phyloP scores from a whole-genome alignment of 2,113 vertebrate genomes.

The Centrocercus urophasianus region DNA sequence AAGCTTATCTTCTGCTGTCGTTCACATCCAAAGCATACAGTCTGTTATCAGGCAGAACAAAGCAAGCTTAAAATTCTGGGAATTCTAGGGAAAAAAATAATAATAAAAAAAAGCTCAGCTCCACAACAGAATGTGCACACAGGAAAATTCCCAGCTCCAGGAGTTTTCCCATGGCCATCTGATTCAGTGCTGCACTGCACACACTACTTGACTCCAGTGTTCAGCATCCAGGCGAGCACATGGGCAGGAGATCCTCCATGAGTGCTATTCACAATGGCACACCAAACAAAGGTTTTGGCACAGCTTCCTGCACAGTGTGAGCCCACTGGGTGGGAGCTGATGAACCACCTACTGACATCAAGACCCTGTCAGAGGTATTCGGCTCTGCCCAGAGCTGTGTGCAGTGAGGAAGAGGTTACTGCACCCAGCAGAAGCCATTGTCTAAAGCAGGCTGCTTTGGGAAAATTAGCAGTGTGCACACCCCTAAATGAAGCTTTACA shows the following conservation, averaged over 20 bases:
- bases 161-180: background rate
- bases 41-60: background rate
- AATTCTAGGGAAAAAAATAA: background rate
- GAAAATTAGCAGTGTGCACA: constrained; percentile 15
- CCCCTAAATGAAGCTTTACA: constrained; percentile 13
- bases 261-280: accelerated
- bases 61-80: background rate
- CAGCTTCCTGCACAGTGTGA: background rate
- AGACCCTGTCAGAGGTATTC: background rate
- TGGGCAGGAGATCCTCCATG: background rate
- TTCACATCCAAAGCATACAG: background rate
- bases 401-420: constrained; percentile 37
- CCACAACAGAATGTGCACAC: background rate
- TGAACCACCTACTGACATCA: background rate
- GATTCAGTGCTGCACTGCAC: background rate
- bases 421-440: constrained; percentile 21
- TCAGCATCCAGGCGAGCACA: background rate
- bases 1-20: background rate
- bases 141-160: background rate
- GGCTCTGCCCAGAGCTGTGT: constrained; percentile 4
- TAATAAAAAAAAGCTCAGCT: background rate
- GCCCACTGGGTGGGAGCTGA: background rate
- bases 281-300: background rate
- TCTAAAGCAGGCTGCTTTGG: constrained; percentile 29
- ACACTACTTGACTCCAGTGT: background rate